Conservation (phyloP, 2,797 vertebrate species). For the Otolemur crassicaudatus region DNA sequence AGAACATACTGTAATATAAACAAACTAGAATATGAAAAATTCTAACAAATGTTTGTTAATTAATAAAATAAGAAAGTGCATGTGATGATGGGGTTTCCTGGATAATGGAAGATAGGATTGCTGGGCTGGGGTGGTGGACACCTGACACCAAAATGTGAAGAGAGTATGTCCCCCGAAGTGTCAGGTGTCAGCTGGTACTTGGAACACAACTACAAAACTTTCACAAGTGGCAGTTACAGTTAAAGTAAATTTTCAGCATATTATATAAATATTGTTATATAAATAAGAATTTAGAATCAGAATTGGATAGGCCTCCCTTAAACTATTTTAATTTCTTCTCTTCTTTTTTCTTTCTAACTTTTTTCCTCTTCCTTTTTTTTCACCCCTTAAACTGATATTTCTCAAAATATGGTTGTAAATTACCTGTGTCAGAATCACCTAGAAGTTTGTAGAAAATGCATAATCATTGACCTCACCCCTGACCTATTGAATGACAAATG, state of each 20-base stretch:
- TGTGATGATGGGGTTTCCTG: not conserved
- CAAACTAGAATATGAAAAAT: not conserved
- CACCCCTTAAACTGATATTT: conserved; percentile 31
- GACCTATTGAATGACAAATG: not conserved
- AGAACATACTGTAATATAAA: not conserved
- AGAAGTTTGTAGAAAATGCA: not conserved
- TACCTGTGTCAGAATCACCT: not conserved
- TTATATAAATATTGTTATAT: not conserved
- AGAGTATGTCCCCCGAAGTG: not conserved
- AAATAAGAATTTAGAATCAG: conserved; percentile 46
- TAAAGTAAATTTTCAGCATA: conserved; percentile 16
- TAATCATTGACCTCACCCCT: not conserved
- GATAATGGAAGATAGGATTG: not conserved
- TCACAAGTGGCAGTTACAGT: not conserved
- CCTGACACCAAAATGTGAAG: not conserved
- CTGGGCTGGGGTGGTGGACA: not conserved
- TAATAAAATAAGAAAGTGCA: conserved; percentile 3
- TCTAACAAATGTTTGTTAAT: not conserved
- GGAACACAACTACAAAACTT: not conserved
- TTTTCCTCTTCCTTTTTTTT: not conserved
- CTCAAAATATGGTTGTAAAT: not conserved
- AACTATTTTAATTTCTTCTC: not conserved
- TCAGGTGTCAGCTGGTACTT: not conserved
- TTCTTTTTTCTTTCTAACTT: not conserved
- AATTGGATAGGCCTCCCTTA: not conserved